Conservation (phyloP, 2,797 vertebrate genomes). For the Lindbergichthys nudifrons region DNA sequence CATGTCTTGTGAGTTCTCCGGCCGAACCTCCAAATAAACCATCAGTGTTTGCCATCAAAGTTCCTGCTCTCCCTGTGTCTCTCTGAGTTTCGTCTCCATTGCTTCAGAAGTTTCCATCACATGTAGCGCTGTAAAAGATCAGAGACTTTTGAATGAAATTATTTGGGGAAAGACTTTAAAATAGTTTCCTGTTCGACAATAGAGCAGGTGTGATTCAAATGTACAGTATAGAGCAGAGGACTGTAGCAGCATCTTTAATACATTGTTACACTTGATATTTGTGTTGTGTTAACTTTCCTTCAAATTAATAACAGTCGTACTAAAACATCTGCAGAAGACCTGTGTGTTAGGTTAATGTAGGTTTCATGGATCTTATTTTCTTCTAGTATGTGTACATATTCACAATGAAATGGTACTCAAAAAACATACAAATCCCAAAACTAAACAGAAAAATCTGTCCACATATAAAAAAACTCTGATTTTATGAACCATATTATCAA, state of each 20-base stretch:
- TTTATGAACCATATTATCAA: constrained; percentile 12
- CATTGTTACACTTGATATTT: neutral
- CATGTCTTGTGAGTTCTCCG: no score
- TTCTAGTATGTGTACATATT: neutral
- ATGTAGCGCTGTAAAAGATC: neutral
- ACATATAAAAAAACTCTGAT: neutral
- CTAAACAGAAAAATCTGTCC: neutral
- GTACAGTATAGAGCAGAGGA: neutral
- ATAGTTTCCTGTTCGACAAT: neutral
- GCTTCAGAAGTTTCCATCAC: no score
- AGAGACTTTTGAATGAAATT: neutral
- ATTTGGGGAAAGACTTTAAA: neutral
- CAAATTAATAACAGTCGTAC: neutral
- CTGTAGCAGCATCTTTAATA: neutral
- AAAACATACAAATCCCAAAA: neutral
- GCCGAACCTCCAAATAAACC: no score
- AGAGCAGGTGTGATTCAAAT: neutral
- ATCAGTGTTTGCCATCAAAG: no score
- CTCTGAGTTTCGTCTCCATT: no score
- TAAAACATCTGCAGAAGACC: neutral
- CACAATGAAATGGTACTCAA: neutral
- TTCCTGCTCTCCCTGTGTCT: no score
- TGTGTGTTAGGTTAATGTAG: neutral
- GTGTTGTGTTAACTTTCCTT: neutral
- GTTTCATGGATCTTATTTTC: neutral